phyloP scores from a whole-genome alignment of 2,113 vertebrate species.

The Callopanchax toddi region DNA sequence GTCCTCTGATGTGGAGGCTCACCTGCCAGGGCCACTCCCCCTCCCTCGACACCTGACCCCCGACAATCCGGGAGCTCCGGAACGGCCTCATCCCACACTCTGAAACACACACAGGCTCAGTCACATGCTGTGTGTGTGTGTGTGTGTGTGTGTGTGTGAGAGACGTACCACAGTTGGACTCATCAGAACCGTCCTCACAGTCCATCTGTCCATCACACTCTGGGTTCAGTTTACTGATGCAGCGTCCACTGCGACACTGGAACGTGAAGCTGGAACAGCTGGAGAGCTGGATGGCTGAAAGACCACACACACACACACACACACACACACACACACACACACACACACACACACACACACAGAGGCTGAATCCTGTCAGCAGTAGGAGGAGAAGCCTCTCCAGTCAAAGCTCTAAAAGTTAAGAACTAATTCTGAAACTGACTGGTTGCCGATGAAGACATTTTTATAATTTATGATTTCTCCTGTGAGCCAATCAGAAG shows the following conservation, averaged over 20 bases:
- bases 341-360: no score
- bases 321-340: neutral
- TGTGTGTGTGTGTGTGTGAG: neutral
- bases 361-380: no score
- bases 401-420: no score
- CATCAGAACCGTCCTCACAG: slow-evolving; percentile 88
- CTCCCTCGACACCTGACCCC: slow-evolving; percentile 54
- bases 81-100: slow-evolving; percentile 69
- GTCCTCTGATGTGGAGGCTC: slow-evolving; percentile 68
- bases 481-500: no score
- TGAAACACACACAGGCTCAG: slow-evolving; percentile 25
- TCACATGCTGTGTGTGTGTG: neutral
- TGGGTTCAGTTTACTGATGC: slow-evolving; percentile 88
- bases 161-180: slow-evolving; percentile 80
- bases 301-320: neutral
- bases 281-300: slow-evolving; percentile 7
- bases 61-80: slow-evolving; percentile 70
- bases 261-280: slow-evolving; percentile 82
- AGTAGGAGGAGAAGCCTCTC: no score
- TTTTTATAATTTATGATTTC: no score
- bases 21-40: slow-evolving; percentile 83
- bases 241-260: slow-evolving; percentile 80
- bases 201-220: slow-evolving; percentile 87
- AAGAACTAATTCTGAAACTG: no score
- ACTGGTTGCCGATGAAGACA: no score